These are phyloP conservation scores for Excalfactoria chinensis DNA, from an alignment of 2,113 vertebrate species.

Conservation along the genomic window DNA sequence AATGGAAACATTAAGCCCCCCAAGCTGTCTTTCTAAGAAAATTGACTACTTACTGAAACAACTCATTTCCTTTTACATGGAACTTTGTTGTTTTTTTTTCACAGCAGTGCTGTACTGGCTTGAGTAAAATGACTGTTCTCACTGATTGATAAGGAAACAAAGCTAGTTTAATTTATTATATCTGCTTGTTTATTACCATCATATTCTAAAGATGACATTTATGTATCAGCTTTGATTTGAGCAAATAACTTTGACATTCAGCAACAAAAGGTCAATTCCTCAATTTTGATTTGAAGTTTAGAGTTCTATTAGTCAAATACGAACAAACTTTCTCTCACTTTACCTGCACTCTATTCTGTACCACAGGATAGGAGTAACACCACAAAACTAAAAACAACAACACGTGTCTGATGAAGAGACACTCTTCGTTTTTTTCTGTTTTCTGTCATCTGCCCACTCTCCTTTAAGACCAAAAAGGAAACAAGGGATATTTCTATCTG, in stretches of 20 bases:
- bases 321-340: background rate
- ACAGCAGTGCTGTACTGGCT: background rate
- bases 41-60: background rate
- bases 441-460: background rate
- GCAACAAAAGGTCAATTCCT: background rate
- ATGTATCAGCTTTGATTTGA: conserved; percentile 9
- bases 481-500: background rate
- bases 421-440: background rate
- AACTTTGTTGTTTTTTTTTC: background rate
- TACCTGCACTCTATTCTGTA: background rate
- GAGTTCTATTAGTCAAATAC: background rate
- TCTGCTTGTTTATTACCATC: conserved; percentile 22
- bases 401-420: background rate
- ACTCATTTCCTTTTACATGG: background rate
- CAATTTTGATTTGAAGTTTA: conserved; percentile 1
- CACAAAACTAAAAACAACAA: background rate
- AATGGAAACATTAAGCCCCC: background rate
- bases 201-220: conserved; percentile 15
- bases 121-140: background rate
- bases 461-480: background rate
- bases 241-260: conserved; percentile 41
- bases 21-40: background rate
- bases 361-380: background rate
- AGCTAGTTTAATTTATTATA: conserved; percentile 1
- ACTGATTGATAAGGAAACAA: conserved; percentile 11